Base-by-base conservation (phyloP, 2,113 vertebrate genomes). In the Oplegnathus fasciatus region DNA sequence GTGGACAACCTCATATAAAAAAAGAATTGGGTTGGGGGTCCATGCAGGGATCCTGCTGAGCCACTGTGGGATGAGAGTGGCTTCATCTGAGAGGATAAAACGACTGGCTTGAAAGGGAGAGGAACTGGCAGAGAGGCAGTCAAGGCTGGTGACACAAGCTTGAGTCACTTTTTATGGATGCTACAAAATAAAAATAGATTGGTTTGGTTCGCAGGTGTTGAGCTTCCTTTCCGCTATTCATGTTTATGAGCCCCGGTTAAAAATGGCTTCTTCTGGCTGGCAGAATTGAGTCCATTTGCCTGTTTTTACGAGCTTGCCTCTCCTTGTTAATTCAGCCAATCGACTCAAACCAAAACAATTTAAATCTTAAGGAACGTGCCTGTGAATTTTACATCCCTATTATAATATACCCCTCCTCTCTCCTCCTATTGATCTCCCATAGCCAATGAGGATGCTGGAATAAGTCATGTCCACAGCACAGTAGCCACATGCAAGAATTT, bases 401-500 rank as follows among this genome's bases (percentile, higher is more conserved):
- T 68, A 76, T 28, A 60, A 9, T 58, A 74, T 60, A 61, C 37
- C 28, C 54, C 71, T 40, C 60, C 42, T 9, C 37, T 66, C 28
- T 78, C 42, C 22, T 48, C 8, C 24, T 72, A 82, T 75, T 83
- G 68, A 89, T 86, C 54, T 77, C 30, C 61, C 11, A 40, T 0
- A 77, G 85, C 68, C 74, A 75, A 48, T 82, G 82, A 89, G 75
- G 67, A 85, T 62, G 68, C 37, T 64, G 83, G 67, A 86, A 72
- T 73, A 77, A 79, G 44, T 68, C 78, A 86, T 76, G 70, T 87
- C 46, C 73, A 89, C 82, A 86, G 44, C 78, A 85, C 82, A 68
- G 76, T 8, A 82, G 79, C 85, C 26, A 62, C 89, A 91, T 89
- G 89, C 92, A 91, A 10, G 48, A 64, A 24, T 88, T 85, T 77